These are phyloP conservation scores for Ceraclea dissimilis DNA, from an alignment of 2,888 invertebrate genomes.

Conservation along the genomic window DNA sequence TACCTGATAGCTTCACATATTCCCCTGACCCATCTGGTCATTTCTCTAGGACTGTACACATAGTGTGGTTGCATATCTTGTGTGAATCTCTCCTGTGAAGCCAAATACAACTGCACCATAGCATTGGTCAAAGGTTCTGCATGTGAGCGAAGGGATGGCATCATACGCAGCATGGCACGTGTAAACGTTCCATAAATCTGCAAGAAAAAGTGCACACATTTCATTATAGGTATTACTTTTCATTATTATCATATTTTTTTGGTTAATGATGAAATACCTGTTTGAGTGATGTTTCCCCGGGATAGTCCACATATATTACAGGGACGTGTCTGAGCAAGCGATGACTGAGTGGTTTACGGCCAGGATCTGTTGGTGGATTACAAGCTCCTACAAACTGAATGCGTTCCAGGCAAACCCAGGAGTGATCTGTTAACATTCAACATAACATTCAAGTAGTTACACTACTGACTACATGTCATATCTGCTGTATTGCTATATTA, in stretches of 20 bases:
- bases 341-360: slow-evolving; percentile 91
- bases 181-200: slow-evolving; percentile 98
- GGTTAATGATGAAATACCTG: slow-evolving; percentile 59
- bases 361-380: slow-evolving; percentile 99
- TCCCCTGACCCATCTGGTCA: slow-evolving; percentile 99
- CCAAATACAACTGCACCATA: slow-evolving; percentile 97
- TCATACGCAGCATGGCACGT: slow-evolving; percentile 92
- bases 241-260: too few relatives aligned
- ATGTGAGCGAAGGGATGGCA: slow-evolving; percentile 85
- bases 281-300: slow-evolving; percentile 94
- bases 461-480: too few relatives aligned
- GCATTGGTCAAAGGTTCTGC: slow-evolving; percentile 96
- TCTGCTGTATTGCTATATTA: too few relatives aligned
- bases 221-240: too few relatives aligned
- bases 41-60: slow-evolving; percentile 97
- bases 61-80: slow-evolving; percentile 99
- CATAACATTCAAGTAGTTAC: too few relatives aligned
- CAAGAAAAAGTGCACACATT: too few relatives aligned
- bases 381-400: slow-evolving; percentile 99
- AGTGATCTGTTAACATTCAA: slow-evolving; percentile 60
- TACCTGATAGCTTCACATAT: slow-evolving; percentile 94
- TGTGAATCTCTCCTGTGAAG: slow-evolving; percentile 95
- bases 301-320: slow-evolving; percentile 98
- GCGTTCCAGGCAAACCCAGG: slow-evolving; percentile 94
- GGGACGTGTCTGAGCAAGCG: slow-evolving; percentile 88